Percentiles rank a stretch among this genome's conserved stretches.
These are phyloP conservation scores for Orius insidiosus DNA, from an alignment of 1,140 invertebrate species.

Conservation along the genomic window DNA sequence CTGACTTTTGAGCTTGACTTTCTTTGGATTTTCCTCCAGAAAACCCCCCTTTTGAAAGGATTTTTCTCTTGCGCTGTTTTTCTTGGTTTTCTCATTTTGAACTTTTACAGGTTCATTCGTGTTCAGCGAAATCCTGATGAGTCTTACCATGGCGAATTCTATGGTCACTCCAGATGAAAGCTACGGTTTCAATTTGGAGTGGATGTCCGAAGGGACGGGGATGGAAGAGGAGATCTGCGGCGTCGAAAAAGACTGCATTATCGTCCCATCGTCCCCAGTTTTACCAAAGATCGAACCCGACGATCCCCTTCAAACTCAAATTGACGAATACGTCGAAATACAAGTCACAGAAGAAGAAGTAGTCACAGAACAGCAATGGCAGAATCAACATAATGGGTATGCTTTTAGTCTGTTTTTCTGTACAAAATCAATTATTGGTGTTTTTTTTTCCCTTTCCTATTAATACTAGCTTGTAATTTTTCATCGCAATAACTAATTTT, in stretches of 20 bases:
- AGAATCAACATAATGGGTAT: conserved; percentile 13
- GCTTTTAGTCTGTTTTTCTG: background rate
- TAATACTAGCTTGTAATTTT: background rate
- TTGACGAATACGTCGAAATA: conserved; percentile 19
- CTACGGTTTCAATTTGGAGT: conserved; percentile 15
- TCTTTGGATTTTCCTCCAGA: no score
- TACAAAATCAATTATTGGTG: background rate
- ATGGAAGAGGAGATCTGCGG: conserved; percentile 15
- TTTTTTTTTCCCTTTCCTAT: conserved; percentile 4
- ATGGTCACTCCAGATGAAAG: conserved; percentile 13
- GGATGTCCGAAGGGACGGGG: conserved; percentile 11
- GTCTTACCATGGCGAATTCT: conserved; percentile 11
- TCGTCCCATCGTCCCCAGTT: conserved; percentile 10
- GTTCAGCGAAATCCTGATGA: no score
- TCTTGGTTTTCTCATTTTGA: no score
- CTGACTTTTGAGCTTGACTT: no score
- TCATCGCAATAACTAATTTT: no score
- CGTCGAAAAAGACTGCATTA: conserved; percentile 14
- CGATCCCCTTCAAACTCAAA: background rate
- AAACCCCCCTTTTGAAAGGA: no score
- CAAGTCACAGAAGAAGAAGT: conserved; percentile 23
- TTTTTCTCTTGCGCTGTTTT: no score
- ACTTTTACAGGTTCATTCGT: no score
- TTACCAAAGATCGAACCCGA: conserved; percentile 8
- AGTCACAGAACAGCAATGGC: conserved; percentile 18